phyloP scores from a whole-genome alignment of 2,888 invertebrate genomes.

The Hyles lineata region DNA sequence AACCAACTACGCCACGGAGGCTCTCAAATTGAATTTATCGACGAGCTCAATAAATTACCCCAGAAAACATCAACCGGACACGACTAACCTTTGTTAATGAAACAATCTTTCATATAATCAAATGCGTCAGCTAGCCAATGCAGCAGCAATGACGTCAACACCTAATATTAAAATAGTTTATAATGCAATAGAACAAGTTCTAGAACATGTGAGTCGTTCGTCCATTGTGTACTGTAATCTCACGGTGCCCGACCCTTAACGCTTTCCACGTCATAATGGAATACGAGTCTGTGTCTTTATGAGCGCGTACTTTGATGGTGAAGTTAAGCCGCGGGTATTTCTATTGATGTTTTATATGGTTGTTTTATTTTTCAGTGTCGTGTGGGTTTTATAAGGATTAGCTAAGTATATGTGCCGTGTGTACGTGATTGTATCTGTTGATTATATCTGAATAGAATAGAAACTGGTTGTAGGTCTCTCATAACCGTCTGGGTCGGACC shows the following conservation, averaged over 20 bases:
- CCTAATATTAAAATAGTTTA: not conserved
- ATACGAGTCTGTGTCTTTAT: slow-evolving; percentile 9
- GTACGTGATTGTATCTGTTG: no score
- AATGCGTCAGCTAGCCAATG: not conserved
- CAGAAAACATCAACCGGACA: no score
- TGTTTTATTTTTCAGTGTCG: not conserved
- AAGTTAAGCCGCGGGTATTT: slow-evolving; percentile 12
- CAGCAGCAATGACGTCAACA: not conserved
- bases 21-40: no score
- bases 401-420: not conserved
- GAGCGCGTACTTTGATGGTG: not conserved
- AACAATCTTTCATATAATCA: no score
- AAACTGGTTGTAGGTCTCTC: no score
- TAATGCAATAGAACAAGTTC: not conserved
- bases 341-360: not conserved
- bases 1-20: no score
- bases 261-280: not conserved
- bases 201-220: not conserved
- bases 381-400: not conserved
- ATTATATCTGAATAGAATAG: no score
- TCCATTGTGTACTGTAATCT: not conserved
- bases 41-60: no score
- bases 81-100: no score
- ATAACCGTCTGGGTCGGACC: no score
- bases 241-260: not conserved